A percentile compares a stretch with the other conserved stretches of the same genome.
phyloP scores from a whole-genome alignment of 2,888 invertebrate genomes.

The Boloria selene region DNA sequence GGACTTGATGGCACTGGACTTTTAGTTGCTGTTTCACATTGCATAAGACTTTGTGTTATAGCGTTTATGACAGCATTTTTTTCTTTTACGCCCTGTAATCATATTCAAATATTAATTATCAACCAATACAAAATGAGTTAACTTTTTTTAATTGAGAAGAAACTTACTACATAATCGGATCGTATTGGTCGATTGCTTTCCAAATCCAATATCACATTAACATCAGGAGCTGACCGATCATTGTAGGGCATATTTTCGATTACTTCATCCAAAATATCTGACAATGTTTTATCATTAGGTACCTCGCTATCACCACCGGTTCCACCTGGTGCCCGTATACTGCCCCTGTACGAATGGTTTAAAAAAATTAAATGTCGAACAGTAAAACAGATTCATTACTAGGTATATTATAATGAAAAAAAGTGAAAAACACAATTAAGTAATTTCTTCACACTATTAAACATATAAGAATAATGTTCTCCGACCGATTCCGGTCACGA shows the following conservation, averaged over 20 bases:
- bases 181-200: constrained; percentile 48
- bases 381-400: too few species aligned
- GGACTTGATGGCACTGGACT: constrained; percentile 78
- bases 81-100: constrained; percentile 82
- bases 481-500: too few species aligned
- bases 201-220: constrained; percentile 52
- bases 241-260: constrained; percentile 89
- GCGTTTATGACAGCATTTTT: constrained; percentile 91
- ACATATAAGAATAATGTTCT: too few species aligned
- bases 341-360: constrained; percentile 56
- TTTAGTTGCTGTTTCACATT: constrained; percentile 87
- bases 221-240: constrained; percentile 63
- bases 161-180: constrained; percentile 47
- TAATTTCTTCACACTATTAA: too few species aligned
- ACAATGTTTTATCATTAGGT: constrained; percentile 87
- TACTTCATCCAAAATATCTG: constrained; percentile 92
- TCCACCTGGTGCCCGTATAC: constrained; percentile 53
- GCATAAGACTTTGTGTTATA: constrained; percentile 95
- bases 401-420: too few species aligned
- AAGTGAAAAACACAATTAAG: too few species aligned
- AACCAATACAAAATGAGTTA: neutral
- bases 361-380: neutral
- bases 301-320: constrained; percentile 65
- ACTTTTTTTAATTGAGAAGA: neutral
- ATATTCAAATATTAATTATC: constrained; percentile 21